Percentiles rank a stretch among this genome's conserved stretches.
phyloP scores from a whole-genome alignment of 2,113 vertebrate species.

The Microcebus griseorufus region DNA sequence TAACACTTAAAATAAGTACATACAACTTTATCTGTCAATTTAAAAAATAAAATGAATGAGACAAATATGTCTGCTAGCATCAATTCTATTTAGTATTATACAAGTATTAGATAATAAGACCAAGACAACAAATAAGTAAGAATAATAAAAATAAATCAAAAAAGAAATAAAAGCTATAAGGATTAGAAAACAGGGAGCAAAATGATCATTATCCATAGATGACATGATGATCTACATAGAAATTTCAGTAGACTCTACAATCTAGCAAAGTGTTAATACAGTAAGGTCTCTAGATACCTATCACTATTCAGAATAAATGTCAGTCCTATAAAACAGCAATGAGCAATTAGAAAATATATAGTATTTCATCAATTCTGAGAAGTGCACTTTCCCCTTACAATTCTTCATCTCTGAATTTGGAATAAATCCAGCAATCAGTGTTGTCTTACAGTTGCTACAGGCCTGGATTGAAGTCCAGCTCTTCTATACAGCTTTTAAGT shows the following conservation, averaged over 20 bases:
- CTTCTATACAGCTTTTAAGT: neutral
- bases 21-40: neutral
- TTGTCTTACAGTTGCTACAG: neutral
- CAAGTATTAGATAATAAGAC: neutral
- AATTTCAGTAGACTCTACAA: neutral
- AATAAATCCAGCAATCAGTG: neutral
- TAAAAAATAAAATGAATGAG: neutral
- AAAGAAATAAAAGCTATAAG: neutral
- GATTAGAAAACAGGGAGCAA: neutral
- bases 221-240: neutral
- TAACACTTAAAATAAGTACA: neutral
- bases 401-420: neutral
- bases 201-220: neutral
- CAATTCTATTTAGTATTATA: neutral
- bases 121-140: neutral
- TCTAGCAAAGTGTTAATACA: neutral
- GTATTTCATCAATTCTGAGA: neutral
- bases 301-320: neutral
- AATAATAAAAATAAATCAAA: neutral
- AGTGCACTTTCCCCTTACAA: neutral
- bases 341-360: neutral
- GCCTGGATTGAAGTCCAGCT: neutral
- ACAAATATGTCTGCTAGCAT: neutral
- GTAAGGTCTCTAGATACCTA: neutral
- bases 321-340: neutral